Evolutionary conservation across 2,888 invertebrate genomes (phyloP).

Genomic region (Iselma pallidipennis): DNA sequence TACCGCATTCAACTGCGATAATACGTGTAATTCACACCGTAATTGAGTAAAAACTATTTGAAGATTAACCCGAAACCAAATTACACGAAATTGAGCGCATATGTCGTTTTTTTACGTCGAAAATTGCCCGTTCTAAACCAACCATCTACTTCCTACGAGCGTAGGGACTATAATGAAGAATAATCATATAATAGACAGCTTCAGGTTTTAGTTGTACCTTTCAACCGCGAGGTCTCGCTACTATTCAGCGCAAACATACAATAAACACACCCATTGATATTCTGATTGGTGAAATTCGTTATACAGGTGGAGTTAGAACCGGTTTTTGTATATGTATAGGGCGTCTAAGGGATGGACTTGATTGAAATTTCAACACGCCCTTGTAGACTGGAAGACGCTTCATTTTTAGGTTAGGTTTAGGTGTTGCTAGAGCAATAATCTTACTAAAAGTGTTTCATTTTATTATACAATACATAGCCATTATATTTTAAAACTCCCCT

Average conservation of each 20-base stretch:
- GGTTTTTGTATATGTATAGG: conserved; percentile 38
- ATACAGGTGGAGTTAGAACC: conserved; percentile 37
- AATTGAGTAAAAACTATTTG: conserved; percentile 56
- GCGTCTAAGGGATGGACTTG: not conserved
- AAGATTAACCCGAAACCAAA: conserved; percentile 57
- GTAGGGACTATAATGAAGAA: conserved; percentile 60
- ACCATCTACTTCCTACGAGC: conserved; percentile 58
- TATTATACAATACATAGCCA: conserved; percentile 31
- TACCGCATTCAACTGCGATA: conserved; percentile 52
- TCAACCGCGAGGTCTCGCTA: conserved; percentile 54
- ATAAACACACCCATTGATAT: conserved; percentile 34
- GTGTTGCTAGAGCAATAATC: conserved; percentile 35
- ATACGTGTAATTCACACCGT: conserved; percentile 58
- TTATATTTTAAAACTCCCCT: conserved; percentile 11
- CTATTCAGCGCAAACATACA: conserved; percentile 46
- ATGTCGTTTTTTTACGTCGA: conserved; percentile 56
- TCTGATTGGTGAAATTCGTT: conserved; percentile 41
- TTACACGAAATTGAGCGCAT: conserved; percentile 57
- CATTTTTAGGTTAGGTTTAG: conserved; percentile 53
- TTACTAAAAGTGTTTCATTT: conserved; percentile 23
- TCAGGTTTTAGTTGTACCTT: conserved; percentile 51
- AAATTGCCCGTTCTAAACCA: conserved; percentile 55
- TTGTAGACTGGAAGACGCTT: conserved; percentile 53
- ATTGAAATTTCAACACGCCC: conserved; percentile 40
- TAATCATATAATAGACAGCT: conserved; percentile 59